Conservation (phyloP, 2,113 vertebrate species). For the Indicator indicator region DNA sequence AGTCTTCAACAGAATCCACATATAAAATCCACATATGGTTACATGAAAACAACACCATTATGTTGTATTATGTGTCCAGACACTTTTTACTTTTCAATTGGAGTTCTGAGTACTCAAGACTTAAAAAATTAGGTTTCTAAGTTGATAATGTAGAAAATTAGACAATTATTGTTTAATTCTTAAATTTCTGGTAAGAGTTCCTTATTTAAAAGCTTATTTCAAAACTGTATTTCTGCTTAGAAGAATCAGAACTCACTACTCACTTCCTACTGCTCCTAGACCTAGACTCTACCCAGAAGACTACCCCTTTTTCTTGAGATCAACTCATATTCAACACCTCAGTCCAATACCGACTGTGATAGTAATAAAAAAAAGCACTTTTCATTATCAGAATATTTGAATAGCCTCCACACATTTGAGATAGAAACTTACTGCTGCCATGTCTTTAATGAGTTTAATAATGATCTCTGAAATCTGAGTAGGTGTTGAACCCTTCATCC, state of each 20-base stretch:
- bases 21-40: not conserved
- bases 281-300: not conserved
- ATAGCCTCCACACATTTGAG: not conserved
- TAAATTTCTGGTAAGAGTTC: not conserved
- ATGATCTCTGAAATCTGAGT: constrained; percentile 99
- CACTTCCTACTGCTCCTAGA: not conserved
- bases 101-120: not conserved
- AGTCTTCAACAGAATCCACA: not conserved
- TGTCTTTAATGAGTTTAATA: constrained; percentile 98
- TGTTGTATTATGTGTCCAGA: not conserved
- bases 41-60: not conserved
- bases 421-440: constrained; percentile 91
- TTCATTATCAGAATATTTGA: not conserved
- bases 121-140: not conserved
- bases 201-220: not conserved
- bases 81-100: not conserved
- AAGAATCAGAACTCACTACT: not conserved
- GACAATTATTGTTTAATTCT: not conserved
- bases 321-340: not conserved
- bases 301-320: not conserved
- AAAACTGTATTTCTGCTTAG: not conserved
- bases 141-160: not conserved
- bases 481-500: constrained; percentile 99
- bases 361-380: not conserved
- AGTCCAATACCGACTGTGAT: not conserved